These are phyloP conservation scores for Typhlichthys subterraneus DNA, from an alignment of 2,797 vertebrate genomes.

Conservation along the genomic window DNA sequence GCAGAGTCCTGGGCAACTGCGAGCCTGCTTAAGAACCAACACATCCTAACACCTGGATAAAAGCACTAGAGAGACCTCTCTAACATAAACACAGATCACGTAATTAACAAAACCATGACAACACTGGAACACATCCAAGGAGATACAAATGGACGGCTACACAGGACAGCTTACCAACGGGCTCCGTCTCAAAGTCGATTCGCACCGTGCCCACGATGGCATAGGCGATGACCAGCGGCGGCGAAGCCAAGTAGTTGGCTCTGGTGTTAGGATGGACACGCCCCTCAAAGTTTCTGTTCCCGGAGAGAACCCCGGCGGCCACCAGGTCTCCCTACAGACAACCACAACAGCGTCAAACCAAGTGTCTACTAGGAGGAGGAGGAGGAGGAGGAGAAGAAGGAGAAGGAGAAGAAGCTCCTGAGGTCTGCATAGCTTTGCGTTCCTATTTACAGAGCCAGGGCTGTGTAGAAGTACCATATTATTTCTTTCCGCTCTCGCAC, in stretches of 20 bases:
- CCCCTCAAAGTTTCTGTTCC: slow-evolving; percentile 97
- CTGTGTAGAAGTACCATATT: too few relatives aligned
- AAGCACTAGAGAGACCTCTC: neutral
- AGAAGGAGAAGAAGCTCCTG: too few relatives aligned
- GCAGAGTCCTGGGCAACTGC: too few relatives aligned
- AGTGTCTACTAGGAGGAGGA: neutral
- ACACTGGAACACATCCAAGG: neutral
- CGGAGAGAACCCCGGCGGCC: slow-evolving; percentile 90
- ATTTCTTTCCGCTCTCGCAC: too few relatives aligned
- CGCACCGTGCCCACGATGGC: slow-evolving; percentile 91
- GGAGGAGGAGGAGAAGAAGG: too few relatives aligned
- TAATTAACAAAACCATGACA: neutral
- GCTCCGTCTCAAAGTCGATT: slow-evolving; percentile 92
- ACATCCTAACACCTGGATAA: neutral
- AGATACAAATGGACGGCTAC: neutral
- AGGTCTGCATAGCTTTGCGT: too few relatives aligned
- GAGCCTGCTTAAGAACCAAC: too few relatives aligned
- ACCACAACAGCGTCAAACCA: neutral
- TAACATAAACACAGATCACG: neutral
- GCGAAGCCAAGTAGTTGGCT: slow-evolving; percentile 95
- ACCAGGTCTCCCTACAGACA: slow-evolving; percentile 88
- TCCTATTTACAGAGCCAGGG: too few relatives aligned
- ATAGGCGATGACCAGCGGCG: slow-evolving; percentile 93
- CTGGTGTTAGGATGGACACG: slow-evolving; percentile 95
- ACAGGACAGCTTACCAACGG: slow-evolving; percentile 81